Evolutionary conservation across 2,888 invertebrate species (phyloP).

Genomic region (Timema podura): DNA sequence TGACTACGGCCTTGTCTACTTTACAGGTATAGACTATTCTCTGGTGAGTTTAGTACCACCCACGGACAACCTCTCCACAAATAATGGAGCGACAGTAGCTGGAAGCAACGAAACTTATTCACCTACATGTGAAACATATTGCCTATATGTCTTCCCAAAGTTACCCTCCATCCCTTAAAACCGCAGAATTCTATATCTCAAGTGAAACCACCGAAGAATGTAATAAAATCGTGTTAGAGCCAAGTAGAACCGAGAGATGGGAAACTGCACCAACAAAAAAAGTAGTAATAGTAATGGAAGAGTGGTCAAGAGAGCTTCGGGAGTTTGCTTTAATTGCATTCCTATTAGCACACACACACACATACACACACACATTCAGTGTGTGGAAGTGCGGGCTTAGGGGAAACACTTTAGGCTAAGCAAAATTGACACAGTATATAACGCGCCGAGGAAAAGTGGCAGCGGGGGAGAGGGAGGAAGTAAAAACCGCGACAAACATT

Average conservation of each 20-base stretch:
- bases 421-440: constrained; percentile 14
- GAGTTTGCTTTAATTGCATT: constrained; percentile 19
- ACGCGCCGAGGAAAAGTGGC: not conserved
- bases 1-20: no score
- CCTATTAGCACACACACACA: not conserved
- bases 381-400: not conserved
- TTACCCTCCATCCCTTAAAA: no score
- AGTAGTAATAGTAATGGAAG: not conserved
- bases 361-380: no score
- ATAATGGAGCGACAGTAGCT: no score
- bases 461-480: no score
- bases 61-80: no score
- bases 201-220: constrained; percentile 3
- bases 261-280: no score
- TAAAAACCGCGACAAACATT: not conserved
- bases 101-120: no score
- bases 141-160: no score
- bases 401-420: not conserved
- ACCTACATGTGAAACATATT: no score
- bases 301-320: not conserved
- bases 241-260: not conserved
- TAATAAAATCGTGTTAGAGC: constrained; percentile 6
- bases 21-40: no score
- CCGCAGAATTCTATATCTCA: not conserved
- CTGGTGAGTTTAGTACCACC: no score